These are phyloP conservation scores for Bugula neritina DNA, from an alignment of 2,888 invertebrate species.

Conservation along the genomic window DNA sequence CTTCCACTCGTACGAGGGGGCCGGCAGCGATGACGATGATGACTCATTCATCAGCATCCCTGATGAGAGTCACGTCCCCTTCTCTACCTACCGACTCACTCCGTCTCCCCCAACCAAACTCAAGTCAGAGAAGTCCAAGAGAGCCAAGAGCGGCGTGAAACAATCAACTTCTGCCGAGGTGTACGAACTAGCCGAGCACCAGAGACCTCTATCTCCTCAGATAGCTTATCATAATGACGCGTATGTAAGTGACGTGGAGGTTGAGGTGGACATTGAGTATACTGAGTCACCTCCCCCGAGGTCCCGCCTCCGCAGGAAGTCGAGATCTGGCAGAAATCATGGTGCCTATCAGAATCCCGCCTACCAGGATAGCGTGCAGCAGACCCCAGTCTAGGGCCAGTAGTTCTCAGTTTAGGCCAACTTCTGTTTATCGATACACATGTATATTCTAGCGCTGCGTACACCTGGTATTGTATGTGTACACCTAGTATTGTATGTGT, in stretches of 20 bases:
- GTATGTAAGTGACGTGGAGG: conserved; percentile 19
- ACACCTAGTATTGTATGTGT: too few relatives aligned
- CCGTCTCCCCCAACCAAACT: not conserved
- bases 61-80: conserved; percentile 21
- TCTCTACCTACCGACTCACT: not conserved
- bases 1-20: not conserved
- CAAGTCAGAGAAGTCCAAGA: not conserved
- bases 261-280: conserved; percentile 5
- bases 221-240: conserved; percentile 21
- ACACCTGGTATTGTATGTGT: too few relatives aligned
- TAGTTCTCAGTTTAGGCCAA: too few relatives aligned
- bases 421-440: too few relatives aligned
- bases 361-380: not conserved
- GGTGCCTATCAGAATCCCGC: conserved; percentile 15
- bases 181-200: conserved; percentile 6
- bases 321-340: not conserved
- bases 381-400: not conserved
- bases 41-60: conserved; percentile 23
- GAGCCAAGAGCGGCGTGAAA: not conserved
- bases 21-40: conserved; percentile 3
- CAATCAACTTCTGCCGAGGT: conserved; percentile 3
- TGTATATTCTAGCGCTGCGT: too few relatives aligned
- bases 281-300: not conserved
- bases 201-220: not conserved
- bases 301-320: not conserved